A percentile compares a stretch with the other conserved stretches of the same genome.
phyloP scores from a whole-genome alignment of 2,888 invertebrate species.

The Cosmorhoe ocellata region DNA sequence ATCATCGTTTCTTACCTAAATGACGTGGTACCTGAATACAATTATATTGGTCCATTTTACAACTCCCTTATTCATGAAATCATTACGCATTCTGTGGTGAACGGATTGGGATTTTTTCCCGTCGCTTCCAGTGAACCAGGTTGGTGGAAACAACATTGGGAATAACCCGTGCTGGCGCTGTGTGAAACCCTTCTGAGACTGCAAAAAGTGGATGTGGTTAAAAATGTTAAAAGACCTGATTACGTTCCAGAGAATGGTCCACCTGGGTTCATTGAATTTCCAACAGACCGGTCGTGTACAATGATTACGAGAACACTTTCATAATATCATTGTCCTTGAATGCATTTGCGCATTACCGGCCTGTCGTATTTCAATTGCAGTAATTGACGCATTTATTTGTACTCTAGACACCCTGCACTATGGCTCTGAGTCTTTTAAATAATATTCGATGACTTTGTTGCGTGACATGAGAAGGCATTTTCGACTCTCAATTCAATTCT shows the following conservation, averaged over 20 bases:
- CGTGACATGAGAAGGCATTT: no score
- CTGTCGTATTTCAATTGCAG: slow-evolving; percentile 13
- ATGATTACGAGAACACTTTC: slow-evolving; percentile 36
- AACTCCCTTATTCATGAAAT: no score
- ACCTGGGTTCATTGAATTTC: slow-evolving; percentile 34
- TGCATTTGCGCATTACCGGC: slow-evolving; percentile 45
- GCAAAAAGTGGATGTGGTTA: no score
- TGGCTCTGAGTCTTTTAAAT: not conserved
- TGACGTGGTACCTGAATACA: not conserved
- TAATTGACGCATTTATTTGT: slow-evolving; percentile 43
- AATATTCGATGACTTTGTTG: not conserved
- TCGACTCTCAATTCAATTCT: no score
- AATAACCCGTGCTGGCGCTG: no score
- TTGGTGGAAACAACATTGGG: no score
- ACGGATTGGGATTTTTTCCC: no score
- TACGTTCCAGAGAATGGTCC: no score
- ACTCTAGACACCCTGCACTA: slow-evolving; percentile 17
- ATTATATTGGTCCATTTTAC: not conserved
- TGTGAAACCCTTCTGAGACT: no score
- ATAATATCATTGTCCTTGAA: slow-evolving; percentile 50
- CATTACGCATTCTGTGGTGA: no score
- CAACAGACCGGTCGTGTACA: slow-evolving; percentile 26
- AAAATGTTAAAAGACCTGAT: no score
- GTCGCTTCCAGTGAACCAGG: no score
- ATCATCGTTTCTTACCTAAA: not conserved